Conservation (phyloP, 2,113 vertebrate species). For the Hippotragus niger region DNA sequence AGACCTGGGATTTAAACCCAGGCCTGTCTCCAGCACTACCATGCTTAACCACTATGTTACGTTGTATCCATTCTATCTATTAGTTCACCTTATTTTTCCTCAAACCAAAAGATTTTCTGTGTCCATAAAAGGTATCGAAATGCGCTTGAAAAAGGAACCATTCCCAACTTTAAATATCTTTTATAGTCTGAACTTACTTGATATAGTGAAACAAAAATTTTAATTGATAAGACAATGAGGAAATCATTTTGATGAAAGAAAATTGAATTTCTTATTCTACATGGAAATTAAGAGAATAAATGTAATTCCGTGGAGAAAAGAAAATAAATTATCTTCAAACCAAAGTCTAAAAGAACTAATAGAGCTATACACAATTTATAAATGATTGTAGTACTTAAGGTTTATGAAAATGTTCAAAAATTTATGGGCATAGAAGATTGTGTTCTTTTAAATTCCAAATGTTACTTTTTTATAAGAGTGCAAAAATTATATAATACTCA, state of each 20-base stretch:
- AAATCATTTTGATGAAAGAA: background rate
- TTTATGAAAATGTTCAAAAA: conserved; percentile 8
- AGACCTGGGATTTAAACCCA: background rate
- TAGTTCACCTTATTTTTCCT: background rate
- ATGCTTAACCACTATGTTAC: background rate
- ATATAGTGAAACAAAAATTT: background rate
- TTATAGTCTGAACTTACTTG: background rate
- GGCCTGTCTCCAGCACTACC: background rate
- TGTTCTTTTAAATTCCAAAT: background rate
- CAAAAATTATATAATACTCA: conserved; percentile 13
- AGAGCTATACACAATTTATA: background rate
- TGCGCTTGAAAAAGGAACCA: background rate
- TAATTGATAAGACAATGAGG: background rate
- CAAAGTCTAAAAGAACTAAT: background rate
- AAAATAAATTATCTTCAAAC: conserved; percentile 15
- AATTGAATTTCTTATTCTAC: background rate
- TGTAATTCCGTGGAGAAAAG: background rate
- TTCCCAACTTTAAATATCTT: background rate
- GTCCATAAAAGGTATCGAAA: background rate
- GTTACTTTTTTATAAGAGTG: conserved; percentile 3
- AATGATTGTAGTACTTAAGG: background rate
- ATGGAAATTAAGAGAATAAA: background rate
- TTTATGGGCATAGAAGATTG: background rate
- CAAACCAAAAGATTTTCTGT: background rate
- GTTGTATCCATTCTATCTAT: background rate